Conservation (phyloP, 2,888 invertebrate genomes). For the Diploptera punctata region DNA sequence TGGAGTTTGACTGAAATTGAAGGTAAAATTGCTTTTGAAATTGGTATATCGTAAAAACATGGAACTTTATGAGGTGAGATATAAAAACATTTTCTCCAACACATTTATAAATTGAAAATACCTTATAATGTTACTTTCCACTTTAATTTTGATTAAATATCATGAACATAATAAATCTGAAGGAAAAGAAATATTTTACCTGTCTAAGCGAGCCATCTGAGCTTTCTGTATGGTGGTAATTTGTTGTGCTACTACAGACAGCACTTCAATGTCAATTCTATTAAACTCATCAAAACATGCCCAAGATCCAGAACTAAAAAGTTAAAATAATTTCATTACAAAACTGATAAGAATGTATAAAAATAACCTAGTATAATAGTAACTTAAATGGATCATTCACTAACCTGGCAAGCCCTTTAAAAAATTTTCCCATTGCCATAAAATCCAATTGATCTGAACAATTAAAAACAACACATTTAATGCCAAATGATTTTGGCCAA, state of each 20-base stretch:
- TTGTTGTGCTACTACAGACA: constrained; percentile 84
- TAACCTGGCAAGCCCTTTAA: constrained; percentile 76
- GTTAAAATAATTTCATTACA: constrained; percentile 1
- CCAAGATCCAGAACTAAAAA: constrained; percentile 76
- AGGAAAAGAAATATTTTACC: too few species aligned
- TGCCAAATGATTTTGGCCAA: constrained; percentile 81
- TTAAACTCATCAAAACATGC: constrained; percentile 89
- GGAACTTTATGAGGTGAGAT: too few species aligned
- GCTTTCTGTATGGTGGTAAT: constrained; percentile 82
- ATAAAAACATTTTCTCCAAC: too few species aligned
- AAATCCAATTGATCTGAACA: constrained; percentile 84
- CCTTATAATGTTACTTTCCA: too few species aligned
- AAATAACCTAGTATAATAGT: too few species aligned
- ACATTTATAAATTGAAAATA: too few species aligned
- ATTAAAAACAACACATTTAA: constrained; percentile 85
- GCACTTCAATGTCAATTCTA: constrained; percentile 80
- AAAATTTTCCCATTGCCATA: constrained; percentile 87
- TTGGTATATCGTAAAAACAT: too few species aligned
- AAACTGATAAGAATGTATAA: too few species aligned
- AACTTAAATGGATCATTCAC: neutral
- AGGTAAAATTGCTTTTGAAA: too few species aligned
- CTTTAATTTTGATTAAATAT: too few species aligned
- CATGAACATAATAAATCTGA: too few species aligned
- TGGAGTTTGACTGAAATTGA: too few species aligned
- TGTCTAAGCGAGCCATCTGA: constrained; percentile 65